Evolutionary conservation across 2,888 invertebrate genomes (phyloP).

Genomic region (Noctua pronuba): DNA sequence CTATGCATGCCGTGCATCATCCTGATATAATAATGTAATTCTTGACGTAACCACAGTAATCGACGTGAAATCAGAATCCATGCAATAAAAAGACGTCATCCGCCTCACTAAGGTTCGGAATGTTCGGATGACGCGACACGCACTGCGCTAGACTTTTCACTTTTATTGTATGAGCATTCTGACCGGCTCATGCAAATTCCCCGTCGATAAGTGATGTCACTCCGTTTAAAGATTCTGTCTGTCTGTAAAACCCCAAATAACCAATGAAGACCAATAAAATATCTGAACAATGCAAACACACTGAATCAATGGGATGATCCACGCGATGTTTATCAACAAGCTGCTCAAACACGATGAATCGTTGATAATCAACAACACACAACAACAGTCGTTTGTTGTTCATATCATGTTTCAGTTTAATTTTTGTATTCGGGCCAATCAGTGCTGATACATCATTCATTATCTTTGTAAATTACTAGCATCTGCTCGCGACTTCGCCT

Average conservation of each 20-base stretch:
- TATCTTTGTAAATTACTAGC: neutral
- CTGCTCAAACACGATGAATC: neutral
- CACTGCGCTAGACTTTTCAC: neutral
- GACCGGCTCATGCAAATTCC: neutral
- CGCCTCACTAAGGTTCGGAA: neutral
- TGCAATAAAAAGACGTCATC: neutral
- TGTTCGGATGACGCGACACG: neutral
- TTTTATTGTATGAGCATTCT: neutral
- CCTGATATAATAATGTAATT: neutral
- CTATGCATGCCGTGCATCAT: neutral
- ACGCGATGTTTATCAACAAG: constrained; percentile 56
- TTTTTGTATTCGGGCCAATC: neutral
- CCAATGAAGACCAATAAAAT: neutral
- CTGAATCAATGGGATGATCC: neutral
- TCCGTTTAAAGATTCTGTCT: neutral
- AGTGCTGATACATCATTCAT: constrained; percentile 1
- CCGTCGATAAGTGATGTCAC: neutral
- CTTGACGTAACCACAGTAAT: neutral
- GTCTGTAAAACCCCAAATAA: neutral
- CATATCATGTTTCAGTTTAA: constrained; percentile 34
- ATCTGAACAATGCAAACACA: constrained; percentile 28
- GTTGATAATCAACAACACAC: constrained; percentile 15
- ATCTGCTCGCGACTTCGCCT: neutral
- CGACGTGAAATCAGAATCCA: neutral
- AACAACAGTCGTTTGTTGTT: constrained; percentile 27